A percentile compares a stretch with the other conserved stretches of the same genome.
Evolutionary conservation across 2,888 invertebrate species (phyloP).

Genomic region (Nebria salina): DNA sequence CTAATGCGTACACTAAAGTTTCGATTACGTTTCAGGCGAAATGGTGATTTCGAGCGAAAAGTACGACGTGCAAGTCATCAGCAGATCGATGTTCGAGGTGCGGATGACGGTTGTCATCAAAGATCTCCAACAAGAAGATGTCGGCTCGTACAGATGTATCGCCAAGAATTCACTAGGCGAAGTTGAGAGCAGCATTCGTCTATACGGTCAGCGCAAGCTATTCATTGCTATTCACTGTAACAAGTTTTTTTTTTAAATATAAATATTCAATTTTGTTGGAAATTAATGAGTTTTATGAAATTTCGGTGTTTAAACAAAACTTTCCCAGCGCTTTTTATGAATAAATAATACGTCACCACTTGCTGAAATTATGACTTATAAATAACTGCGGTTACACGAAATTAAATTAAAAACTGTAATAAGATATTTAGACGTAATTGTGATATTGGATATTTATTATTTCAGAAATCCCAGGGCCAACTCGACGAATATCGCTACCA

Average conservation of each 20-base stretch:
- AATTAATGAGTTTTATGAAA: no score
- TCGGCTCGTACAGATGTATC: slow-evolving; percentile 85
- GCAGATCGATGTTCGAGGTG: slow-evolving; percentile 81
- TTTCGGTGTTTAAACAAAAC: no score
- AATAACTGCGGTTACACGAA: no score
- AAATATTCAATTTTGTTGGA: no score
- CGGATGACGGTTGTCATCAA: slow-evolving; percentile 83
- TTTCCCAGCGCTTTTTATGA: no score
- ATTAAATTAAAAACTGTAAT: no score
- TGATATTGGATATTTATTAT: not conserved
- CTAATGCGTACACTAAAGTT: not conserved
- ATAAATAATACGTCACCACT: no score
- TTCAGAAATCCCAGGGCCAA: slow-evolving; percentile 80
- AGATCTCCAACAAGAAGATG: slow-evolving; percentile 76
- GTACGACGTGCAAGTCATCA: slow-evolving; percentile 77
- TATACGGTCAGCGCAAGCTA: slow-evolving; percentile 76
- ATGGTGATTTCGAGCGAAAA: slow-evolving; percentile 86
- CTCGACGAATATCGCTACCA: slow-evolving; percentile 67
- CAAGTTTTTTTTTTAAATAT: not conserved
- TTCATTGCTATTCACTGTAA: not conserved
- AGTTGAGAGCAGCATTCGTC: slow-evolving; percentile 85
- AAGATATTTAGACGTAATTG: not conserved
- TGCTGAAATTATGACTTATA: no score
- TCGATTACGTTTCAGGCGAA: slow-evolving; percentile 66
- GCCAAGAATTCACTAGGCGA: slow-evolving; percentile 89